Base-by-base conservation (phyloP, 2,888 invertebrate species). In the Aspidiotus destructor region DNA sequence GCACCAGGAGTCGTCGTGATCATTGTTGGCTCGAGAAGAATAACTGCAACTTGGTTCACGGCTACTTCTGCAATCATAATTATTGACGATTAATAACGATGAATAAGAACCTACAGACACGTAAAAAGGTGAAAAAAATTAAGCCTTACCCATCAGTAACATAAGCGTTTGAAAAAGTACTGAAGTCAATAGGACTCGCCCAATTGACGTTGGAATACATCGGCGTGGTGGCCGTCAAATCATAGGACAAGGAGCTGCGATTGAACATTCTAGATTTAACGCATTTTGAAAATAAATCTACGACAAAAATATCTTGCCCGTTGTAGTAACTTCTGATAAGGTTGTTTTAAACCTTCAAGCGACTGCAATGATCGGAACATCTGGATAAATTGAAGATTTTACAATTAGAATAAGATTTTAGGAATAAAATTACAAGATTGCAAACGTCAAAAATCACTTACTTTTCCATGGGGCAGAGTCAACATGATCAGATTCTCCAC, bases 401-500 rank as follows among this genome's bases (percentile, higher is more conserved):
- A 28, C 28, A 28, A 28, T 28, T 28, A 28, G 28, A 28, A 28
- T 28, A 28, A 28, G 28, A 28, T 28, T 1, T 1, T 1, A 28
- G 28, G 5, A 28, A 28, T 5, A 28, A 28, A n/a, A n/a, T n/a
- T 28, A 28, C 28, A 28, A 28, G 5, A 28, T 28, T 28, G 5
- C 28, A 5, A 28, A 28, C 28, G 28, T 28, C 28, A 5, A 28
- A 28, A 28, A 28, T 28, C 28, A 28, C 28, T 28, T 28, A 28
- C 28, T 28, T 15, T 7, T 63, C 70, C 70, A 68, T 7, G 73
- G 16, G 73, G 73, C 28, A 72, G 73, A 60, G 73, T 73, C 54
- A 73, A 44, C 8, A 65, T 13, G 7, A 58, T 48, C 5, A 65
- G 2, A n/a, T 65, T 1, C 17, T 41, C n/a, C 0, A 55, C 64